Base-by-base conservation (phyloP, 2,888 invertebrate species). In the Hypselothyrea guttata region DNA sequence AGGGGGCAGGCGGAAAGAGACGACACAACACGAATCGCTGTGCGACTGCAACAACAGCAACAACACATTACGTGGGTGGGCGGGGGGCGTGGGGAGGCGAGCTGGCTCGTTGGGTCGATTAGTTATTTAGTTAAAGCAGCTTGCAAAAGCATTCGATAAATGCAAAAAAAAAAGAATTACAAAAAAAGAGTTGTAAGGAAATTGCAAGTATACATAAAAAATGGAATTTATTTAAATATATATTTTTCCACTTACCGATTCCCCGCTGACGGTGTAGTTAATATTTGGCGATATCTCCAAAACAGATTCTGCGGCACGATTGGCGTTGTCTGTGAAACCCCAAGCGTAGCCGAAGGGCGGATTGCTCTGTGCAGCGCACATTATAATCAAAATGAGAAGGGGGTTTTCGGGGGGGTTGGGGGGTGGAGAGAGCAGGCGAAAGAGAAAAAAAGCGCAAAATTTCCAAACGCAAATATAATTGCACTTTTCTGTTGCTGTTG, bases 331-430 rank as follows among this genome's bases (percentile, higher is more conserved):
- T 70, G 90, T 86, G 77, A 90, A 90, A 59, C 90, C 89, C 90
- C 90, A 90, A 71, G 90, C 87, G 71, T 90, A 90, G 75, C 90
- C 90, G 70, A 90, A 90, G 86, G 89, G 87, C 67, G 90, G 89
- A 78, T 90, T 90, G 75, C 90, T 89, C 84, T 90, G 90, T 68
- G 90, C 90, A 76, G 90, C 90, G 87, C 90, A 90, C 90, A 90
- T 90, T 86, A 65, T 76, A 76, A 73, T 83, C 73, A 67, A 67
- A 61, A 74, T 70, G 67, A 62, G 33, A 40, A 41, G 47, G 66
- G 79, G 54, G n/a, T n/a, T n/a, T n/a, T n/a, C n/a, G n/a, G n/a
- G n/a, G n/a, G n/a, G n/a, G n/a, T n/a, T n/a, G n/a, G n/a, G n/a
- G n/a, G n/a, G n/a, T n/a, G n/a, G n/a, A n/a, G n/a, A n/a, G n/a